Percentiles rank a stretch among this genome's conserved stretches.
Evolutionary conservation across 2,888 invertebrate genomes (phyloP).

Genomic region (Cyaniris semiargus): DNA sequence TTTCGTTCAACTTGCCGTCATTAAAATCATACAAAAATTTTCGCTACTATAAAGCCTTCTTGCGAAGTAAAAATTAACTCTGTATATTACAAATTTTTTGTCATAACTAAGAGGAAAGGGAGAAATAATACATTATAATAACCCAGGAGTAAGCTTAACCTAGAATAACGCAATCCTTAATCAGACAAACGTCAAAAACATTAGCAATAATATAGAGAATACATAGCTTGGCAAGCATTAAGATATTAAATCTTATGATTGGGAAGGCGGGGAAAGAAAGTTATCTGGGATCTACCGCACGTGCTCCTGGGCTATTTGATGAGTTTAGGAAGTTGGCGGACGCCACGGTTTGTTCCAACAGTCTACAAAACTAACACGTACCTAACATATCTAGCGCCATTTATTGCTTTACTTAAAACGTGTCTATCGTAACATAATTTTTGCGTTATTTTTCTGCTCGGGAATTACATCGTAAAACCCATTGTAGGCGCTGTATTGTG

Average conservation of each 20-base stretch:
- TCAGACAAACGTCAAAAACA: not conserved
- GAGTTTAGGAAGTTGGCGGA: slow-evolving; percentile 71
- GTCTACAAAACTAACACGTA: slow-evolving; percentile 41
- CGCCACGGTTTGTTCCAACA: slow-evolving; percentile 53
- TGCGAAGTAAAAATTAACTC: not conserved
- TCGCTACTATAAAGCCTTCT: not conserved
- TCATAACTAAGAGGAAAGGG: not conserved
- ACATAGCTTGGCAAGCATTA: not conserved
- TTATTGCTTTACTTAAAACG: slow-evolving; percentile 34
- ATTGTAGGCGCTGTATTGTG: slow-evolving; percentile 4
- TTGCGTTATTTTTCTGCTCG: not conserved
- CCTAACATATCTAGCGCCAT: slow-evolving; percentile 37
- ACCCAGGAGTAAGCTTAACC: no score
- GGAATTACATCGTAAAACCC: not conserved
- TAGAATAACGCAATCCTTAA: no score
- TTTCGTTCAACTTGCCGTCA: not conserved
- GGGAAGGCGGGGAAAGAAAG: slow-evolving; percentile 60
- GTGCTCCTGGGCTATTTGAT: slow-evolving; percentile 65
- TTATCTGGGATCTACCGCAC: slow-evolving; percentile 62
- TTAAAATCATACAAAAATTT: not conserved
- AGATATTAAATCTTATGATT: slow-evolving; percentile 19
- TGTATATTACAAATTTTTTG: not conserved
- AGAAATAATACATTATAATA: not conserved
- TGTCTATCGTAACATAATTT: slow-evolving; percentile 13
- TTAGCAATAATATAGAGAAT: not conserved